Percentiles rank a stretch among this genome's conserved stretches.
Conservation (phyloP, 1,140 invertebrate genomes). For the Phocides pigmalion region DNA sequence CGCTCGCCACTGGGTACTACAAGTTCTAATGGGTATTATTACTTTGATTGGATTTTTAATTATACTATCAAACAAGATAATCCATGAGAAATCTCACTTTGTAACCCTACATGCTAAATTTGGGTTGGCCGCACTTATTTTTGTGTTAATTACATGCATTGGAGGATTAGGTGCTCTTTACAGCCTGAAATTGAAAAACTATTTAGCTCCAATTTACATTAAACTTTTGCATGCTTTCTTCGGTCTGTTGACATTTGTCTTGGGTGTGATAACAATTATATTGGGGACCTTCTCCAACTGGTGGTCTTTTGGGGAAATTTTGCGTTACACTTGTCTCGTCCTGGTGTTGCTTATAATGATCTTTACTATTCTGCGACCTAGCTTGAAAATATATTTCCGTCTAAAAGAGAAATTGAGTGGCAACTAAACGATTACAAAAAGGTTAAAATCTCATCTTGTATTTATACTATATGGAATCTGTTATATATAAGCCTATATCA, state of each 20-base stretch:
- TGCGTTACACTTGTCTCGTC: constrained; percentile 57
- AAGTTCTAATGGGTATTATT: constrained; percentile 58
- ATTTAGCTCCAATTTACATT: constrained; percentile 74
- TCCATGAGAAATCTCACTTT: constrained; percentile 66
- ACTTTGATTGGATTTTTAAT: constrained; percentile 67
- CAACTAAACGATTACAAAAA: constrained; percentile 16
- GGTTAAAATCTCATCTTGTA: too few species aligned
- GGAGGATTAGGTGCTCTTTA: constrained; percentile 74
- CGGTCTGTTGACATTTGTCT: constrained; percentile 70
- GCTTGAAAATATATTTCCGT: constrained; percentile 76
- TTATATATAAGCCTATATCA: too few species aligned
- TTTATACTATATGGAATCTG: too few species aligned
- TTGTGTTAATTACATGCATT: constrained; percentile 63
- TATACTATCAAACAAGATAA: constrained; percentile 75
- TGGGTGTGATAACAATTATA: constrained; percentile 71
- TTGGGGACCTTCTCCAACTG: constrained; percentile 70
- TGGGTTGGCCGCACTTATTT: constrained; percentile 72
- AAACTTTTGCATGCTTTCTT: constrained; percentile 74
- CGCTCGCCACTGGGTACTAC: constrained; percentile 78
- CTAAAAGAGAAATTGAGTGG: constrained; percentile 71
- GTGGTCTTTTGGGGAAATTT: constrained; percentile 69
- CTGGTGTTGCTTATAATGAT: constrained; percentile 67
- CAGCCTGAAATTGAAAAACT: constrained; percentile 76
- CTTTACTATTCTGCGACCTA: constrained; percentile 73
- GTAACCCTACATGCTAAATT: constrained; percentile 72